Base-by-base conservation (phyloP, 2,797 vertebrate genomes). In the Sebastes kiyomatsui region DNA sequence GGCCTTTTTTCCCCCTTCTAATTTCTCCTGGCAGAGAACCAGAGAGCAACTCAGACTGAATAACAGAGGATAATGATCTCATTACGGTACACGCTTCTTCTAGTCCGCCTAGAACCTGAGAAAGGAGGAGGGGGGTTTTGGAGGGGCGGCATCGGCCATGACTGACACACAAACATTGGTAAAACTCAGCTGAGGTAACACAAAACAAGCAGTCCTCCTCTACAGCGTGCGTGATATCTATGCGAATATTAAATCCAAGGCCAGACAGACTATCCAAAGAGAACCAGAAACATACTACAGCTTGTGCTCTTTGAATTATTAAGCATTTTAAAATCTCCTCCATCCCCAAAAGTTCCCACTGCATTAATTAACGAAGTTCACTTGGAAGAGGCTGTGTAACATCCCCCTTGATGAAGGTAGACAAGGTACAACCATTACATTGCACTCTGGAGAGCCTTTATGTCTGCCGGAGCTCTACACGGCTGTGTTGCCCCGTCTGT, bases 231-330 rank as follows among this genome's bases (percentile, higher is more conserved):
- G 7, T 70, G 77, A 76, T 86, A 86, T 86, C 84, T 72, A 30
- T 75, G 72, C 93, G 90, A 96, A 96, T 96, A 94, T 96, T 96
- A 94, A 79, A 96, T 96, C 79, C 72, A 46, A 79, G 90, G 61
- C 82, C 79, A 76, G 81, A 90, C 82, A 85, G 84, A 87, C 91
- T 89, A 81, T 91, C 87, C 92, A 88, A 94, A 81, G 68, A 84
- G 83, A 91, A 91, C 27, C 86, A 80, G 75, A 94, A 94, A 96
- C 94, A 86, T 90, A 77, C 90, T 94, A 92, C 92, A 87, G 85
- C 91, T 95, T 94, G 94, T 93, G 87, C 89, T 77, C 60, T 81
- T 86, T 96, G 88, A 97, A 96, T 96, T 96, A 97, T 96, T 94
- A 96, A 97, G 93, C 59, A 85, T 71, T 70, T 94, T 91, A 94